Conservation (phyloP, 2,888 invertebrate genomes). For the Lasioglossum villosulum region DNA sequence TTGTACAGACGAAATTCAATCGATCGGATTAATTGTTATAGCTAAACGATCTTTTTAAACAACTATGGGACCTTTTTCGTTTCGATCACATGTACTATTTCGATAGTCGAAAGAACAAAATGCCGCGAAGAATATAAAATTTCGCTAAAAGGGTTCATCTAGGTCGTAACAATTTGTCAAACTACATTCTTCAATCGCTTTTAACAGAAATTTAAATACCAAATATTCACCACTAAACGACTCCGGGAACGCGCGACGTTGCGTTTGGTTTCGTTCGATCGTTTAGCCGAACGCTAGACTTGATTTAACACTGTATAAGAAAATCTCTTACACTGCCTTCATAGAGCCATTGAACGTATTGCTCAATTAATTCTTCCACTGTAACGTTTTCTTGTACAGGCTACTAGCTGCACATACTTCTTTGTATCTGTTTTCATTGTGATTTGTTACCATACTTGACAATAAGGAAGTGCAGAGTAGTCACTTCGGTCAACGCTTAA, state of each 20-base stretch:
- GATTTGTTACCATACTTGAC: constrained; percentile 68
- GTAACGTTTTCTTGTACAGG: constrained; percentile 50
- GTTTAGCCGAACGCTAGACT: constrained; percentile 27
- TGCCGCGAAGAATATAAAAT: neutral
- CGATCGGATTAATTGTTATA: constrained; percentile 13
- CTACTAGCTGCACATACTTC: constrained; percentile 47
- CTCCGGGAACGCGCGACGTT: constrained; percentile 11
- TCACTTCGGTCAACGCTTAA: constrained; percentile 14
- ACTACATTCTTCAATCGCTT: neutral
- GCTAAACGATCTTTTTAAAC: neutral
- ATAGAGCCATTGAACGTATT: constrained; percentile 67
- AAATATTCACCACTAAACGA: neutral
- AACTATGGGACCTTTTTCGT: neutral
- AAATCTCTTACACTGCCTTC: constrained; percentile 69
- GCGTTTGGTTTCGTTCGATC: constrained; percentile 25
- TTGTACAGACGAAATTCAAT: constrained; percentile 2
- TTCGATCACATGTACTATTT: neutral
- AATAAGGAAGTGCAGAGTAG: constrained; percentile 61
- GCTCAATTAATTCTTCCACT: constrained; percentile 71
- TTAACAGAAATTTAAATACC: constrained; percentile 11
- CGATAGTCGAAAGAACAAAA: neutral
- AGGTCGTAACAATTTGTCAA: constrained; percentile 3
- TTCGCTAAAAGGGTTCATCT: neutral
- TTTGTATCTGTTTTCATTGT: constrained; percentile 64
- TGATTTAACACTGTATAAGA: constrained; percentile 46